phyloP scores from a whole-genome alignment of 2,888 invertebrate species.

The Apodemia zela region DNA sequence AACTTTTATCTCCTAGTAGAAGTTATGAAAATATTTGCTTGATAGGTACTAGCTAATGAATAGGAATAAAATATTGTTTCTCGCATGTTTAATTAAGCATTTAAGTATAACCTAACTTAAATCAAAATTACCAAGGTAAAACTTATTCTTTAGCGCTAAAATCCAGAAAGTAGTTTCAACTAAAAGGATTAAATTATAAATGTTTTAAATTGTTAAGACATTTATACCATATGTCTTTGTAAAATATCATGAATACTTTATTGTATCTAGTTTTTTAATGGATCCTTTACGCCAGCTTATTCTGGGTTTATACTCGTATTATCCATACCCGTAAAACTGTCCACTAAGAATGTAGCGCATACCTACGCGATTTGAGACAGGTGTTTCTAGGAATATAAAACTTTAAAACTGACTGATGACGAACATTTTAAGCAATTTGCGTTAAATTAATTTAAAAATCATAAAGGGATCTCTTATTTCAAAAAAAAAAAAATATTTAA shows the following conservation, averaged over 20 bases:
- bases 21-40: constrained; percentile 43
- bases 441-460: background rate
- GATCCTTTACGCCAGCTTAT: too few relatives aligned
- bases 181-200: too few relatives aligned
- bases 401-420: background rate
- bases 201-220: too few relatives aligned
- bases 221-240: too few relatives aligned
- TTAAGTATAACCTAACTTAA: background rate
- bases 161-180: too few relatives aligned
- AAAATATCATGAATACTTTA: too few relatives aligned
- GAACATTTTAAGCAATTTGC: background rate
- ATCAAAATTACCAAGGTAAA: too few relatives aligned
- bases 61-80: background rate
- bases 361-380: constrained; percentile 34
- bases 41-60: background rate
- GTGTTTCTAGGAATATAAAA: constrained; percentile 35
- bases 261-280: too few relatives aligned
- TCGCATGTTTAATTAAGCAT: background rate
- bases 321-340: background rate
- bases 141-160: too few relatives aligned
- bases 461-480: background rate
- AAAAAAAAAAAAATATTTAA: too few relatives aligned
- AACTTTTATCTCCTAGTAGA: constrained; percentile 1
- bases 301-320: too few relatives aligned
- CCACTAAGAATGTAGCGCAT: constrained; percentile 34